These are phyloP conservation scores for Oostethus manadensis DNA, from an alignment of 2,113 vertebrate genomes.

Conservation along the genomic window DNA sequence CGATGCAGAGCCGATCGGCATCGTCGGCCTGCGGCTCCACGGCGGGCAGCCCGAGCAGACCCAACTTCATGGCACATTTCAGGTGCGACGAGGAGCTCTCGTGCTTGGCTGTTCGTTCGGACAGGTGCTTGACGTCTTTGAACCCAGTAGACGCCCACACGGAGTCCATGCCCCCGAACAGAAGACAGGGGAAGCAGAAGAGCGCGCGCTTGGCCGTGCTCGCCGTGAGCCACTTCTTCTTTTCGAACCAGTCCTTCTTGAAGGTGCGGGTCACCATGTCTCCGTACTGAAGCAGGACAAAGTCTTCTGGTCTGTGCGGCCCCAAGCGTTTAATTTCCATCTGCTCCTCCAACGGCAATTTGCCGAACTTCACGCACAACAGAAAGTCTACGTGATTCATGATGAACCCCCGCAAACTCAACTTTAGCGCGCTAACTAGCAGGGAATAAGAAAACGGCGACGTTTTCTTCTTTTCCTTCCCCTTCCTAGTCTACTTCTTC, in stretches of 20 bases:
- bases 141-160: slow-evolving; percentile 2
- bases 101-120: slow-evolving; percentile 2
- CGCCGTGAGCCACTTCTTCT: slow-evolving; percentile 4
- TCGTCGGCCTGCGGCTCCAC: not conserved
- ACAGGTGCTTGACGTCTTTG: slow-evolving; percentile 5
- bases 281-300: slow-evolving; percentile 1
- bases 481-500: not conserved
- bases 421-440: not conserved
- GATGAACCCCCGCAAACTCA: not conserved
- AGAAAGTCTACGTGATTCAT: slow-evolving; percentile 5
- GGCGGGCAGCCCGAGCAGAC: not conserved
- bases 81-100: slow-evolving; percentile 8
- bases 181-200: slow-evolving; percentile 3
- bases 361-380: not conserved
- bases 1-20: not conserved
- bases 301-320: slow-evolving; percentile 10
- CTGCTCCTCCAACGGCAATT: slow-evolving; percentile 1
- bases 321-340: slow-evolving; percentile 8
- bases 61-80: slow-evolving; percentile 9
- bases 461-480: not conserved
- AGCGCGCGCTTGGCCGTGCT: slow-evolving; percentile 3
- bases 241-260: slow-evolving; percentile 8
- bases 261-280: slow-evolving; percentile 8
- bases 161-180: slow-evolving; percentile 1
- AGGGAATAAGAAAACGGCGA: not conserved